Conservation (phyloP, 2,113 vertebrate genomes). For the Pachypanchax playfairii region DNA sequence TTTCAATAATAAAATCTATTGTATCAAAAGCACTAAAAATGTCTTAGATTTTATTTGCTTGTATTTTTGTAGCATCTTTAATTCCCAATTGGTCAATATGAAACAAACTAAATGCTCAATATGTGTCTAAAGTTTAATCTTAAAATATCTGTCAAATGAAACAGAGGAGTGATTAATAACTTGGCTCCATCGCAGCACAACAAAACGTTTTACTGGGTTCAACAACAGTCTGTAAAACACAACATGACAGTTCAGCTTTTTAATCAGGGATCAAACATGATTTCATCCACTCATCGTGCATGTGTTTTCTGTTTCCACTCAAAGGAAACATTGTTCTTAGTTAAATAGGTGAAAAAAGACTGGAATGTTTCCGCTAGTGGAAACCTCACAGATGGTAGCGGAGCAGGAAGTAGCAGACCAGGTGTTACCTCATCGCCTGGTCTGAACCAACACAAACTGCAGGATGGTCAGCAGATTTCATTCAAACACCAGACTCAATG, state of each 20-base stretch:
- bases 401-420: conserved; percentile 50
- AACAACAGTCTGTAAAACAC: too few relatives aligned
- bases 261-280: too few relatives aligned
- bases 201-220: too few relatives aligned
- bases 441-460: neutral
- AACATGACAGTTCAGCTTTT: too few relatives aligned
- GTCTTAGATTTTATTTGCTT: too few relatives aligned
- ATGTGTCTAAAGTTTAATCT: neutral
- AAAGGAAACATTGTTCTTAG: neutral
- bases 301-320: too few relatives aligned
- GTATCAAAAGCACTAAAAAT: too few relatives aligned
- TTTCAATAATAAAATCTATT: too few relatives aligned
- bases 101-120: neutral
- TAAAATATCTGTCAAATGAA: too few relatives aligned
- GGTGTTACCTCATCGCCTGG: conserved; percentile 24
- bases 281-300: too few relatives aligned
- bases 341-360: neutral
- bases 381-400: conserved; percentile 31
- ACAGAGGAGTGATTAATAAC: too few relatives aligned
- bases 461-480: neutral
- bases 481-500: neutral
- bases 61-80: conserved; percentile 6
- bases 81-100: neutral
- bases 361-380: conserved; percentile 26
- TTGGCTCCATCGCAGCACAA: too few relatives aligned